Base-by-base conservation (phyloP, 2,113 vertebrate genomes). In the Opisthocomus hoazin region DNA sequence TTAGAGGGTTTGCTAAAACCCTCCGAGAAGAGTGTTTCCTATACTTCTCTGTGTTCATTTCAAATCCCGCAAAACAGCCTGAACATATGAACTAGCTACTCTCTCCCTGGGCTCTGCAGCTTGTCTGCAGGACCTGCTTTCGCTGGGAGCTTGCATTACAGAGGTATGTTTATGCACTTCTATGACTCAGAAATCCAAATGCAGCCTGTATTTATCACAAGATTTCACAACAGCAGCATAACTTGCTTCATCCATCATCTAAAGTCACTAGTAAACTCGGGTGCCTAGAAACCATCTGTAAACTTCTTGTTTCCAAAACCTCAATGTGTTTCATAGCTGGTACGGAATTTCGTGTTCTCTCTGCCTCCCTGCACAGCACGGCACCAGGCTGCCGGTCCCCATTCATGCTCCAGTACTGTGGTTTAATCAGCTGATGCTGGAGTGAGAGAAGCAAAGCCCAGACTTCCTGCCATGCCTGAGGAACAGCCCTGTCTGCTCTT, bases 381-480 rank as follows among this genome's bases (percentile, higher is more conserved):
- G 48, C 81, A 90, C 22, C 57, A 61, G 82, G 87, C 73, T 76
- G 56, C 85, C 77, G 63, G 54, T 68, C 63, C 75, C 64, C 84
- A 46, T 45, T 91, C 89, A 50, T 77, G 51, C 79, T 71, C 41
- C 81, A 20, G 53, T 82, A 90, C 57, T 3, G 1, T 74, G 92
- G 61, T 58, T 97, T 94, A 56, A 91, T 75, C 78, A 86, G 66
- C 41, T 89, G 39, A 71, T 79, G 56, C 79, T 79, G 86, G 45
- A 54, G 60, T n/a, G 64, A 71, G 70, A 93, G 74, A 95, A 95
- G 87, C 75, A 53, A 94, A 93, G 45, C 36, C 71, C 71, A 81
- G 27, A 54, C 93, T 74, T 87, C 74, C 61, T 69, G 30, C 60
- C 46, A 87, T 93, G 69, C 39, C 45, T 54, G 76, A 87, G 46